Conservation (phyloP, 2,113 vertebrate genomes). For the Lepisosteus osseus region DNA sequence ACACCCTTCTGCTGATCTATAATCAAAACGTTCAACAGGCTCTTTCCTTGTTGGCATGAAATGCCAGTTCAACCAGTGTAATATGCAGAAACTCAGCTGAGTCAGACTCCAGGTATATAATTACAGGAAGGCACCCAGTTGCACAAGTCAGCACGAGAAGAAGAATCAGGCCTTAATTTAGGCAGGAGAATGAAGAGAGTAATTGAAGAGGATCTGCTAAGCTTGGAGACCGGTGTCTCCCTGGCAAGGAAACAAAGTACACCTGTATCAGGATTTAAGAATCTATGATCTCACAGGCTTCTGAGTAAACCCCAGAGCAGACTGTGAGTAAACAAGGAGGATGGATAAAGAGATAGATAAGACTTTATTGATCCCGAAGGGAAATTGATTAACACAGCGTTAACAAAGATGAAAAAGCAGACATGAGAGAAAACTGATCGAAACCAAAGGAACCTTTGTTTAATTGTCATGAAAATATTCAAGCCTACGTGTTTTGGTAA, state of each 20-base stretch:
- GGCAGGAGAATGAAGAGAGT: background rate
- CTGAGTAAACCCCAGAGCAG: background rate
- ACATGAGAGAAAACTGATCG: too few relatives aligned
- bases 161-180: background rate
- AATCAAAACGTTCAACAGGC: background rate
- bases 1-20: background rate
- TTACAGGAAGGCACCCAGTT: conserved; percentile 51
- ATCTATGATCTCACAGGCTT: background rate
- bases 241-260: background rate
- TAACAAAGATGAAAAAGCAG: too few relatives aligned
- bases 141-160: conserved; percentile 33
- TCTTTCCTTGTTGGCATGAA: background rate
- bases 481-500: too few relatives aligned
- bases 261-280: too few relatives aligned
- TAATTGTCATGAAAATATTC: too few relatives aligned
- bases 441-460: too few relatives aligned
- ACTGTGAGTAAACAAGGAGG: too few relatives aligned
- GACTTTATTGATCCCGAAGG: too few relatives aligned
- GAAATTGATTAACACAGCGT: too few relatives aligned
- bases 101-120: conserved; percentile 52
- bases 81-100: conserved; percentile 41
- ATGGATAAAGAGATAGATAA: too few relatives aligned
- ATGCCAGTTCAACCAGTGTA: background rate
- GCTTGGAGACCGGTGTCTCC: background rate
- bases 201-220: background rate